Percentiles rank a stretch among this genome's conserved stretches.
Conservation (phyloP, 2,797 vertebrate genomes). For the Cirrhinus mrigala region DNA sequence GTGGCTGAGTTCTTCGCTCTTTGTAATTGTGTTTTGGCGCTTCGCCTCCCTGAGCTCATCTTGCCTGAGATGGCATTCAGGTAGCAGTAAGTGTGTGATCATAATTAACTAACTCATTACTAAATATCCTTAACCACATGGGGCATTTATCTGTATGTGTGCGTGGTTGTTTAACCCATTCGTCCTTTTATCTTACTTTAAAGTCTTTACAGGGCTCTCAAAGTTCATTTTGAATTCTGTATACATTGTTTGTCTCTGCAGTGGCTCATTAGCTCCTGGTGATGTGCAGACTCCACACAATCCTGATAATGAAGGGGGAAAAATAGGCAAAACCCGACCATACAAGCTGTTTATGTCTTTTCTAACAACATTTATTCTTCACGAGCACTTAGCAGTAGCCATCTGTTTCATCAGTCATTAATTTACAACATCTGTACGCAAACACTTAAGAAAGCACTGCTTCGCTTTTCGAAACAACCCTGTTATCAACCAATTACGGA, state of each 20-base stretch:
- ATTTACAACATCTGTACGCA: neutral
- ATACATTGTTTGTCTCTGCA: slow-evolving; percentile 16
- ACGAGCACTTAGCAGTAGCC: neutral
- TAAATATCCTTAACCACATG: slow-evolving; percentile 27
- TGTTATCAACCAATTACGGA: neutral
- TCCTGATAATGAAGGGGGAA: slow-evolving; percentile 7
- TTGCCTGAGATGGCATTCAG: neutral
- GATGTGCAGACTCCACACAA: neutral
- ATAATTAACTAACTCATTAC: slow-evolving; percentile 47
- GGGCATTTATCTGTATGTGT: slow-evolving; percentile 35
- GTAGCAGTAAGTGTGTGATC: neutral
- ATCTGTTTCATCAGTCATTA: neutral
- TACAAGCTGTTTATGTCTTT: neutral
- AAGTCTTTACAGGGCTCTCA: slow-evolving; percentile 5
- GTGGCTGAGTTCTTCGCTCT: slow-evolving; percentile 79
- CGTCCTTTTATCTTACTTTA: neutral
- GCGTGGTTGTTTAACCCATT: neutral
- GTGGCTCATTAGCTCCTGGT: slow-evolving; percentile 10
- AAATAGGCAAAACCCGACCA: neutral
- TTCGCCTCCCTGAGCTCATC: slow-evolving; percentile 8
- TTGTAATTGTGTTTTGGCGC: slow-evolving; percentile 44
- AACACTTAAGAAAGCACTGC: neutral
- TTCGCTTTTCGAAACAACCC: too few species aligned
- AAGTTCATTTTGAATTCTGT: neutral
- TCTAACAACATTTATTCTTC: neutral